Conservation (phyloP, 2,888 invertebrate species). For the Drosophila neutralis region DNA sequence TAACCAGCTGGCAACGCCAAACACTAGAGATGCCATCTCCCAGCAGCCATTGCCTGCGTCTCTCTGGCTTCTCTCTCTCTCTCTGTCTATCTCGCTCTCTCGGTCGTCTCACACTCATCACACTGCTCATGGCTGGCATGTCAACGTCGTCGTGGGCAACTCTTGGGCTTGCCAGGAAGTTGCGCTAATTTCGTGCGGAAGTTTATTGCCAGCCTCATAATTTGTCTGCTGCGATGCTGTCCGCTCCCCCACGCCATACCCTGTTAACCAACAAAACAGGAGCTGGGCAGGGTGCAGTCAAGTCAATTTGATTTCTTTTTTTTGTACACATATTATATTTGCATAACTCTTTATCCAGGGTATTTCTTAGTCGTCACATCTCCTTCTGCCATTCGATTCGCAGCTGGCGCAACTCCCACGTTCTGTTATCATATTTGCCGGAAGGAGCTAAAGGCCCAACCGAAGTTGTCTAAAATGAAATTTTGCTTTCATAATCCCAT, state of each 20-base stretch:
- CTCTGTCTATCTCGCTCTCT: constrained; percentile 1
- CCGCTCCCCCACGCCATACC: constrained; percentile 10
- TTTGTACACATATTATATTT: neutral
- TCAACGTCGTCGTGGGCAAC: constrained; percentile 44
- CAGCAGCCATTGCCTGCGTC: constrained; percentile 24
- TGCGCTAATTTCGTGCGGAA: constrained; percentile 72
- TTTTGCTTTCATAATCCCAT: constrained; percentile 63
- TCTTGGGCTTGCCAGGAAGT: constrained; percentile 65
- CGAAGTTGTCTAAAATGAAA: constrained; percentile 54
- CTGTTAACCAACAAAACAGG: neutral
- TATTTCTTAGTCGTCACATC: constrained; percentile 1
- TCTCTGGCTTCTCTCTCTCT: neutral
- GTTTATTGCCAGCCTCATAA: constrained; percentile 74
- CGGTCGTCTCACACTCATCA: constrained; percentile 9
- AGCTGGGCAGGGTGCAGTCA: neutral
- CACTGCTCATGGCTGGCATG: constrained; percentile 23
- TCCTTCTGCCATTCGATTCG: neutral
- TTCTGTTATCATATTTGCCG: constrained; percentile 4
- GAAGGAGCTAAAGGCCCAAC: constrained; percentile 22
- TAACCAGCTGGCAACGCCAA: constrained; percentile 45
- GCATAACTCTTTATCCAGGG: neutral
- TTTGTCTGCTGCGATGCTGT: constrained; percentile 54
- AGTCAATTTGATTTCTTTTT: neutral
- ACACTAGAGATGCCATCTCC: constrained; percentile 24
- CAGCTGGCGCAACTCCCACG: constrained; percentile 24